A percentile compares a stretch with the other conserved stretches of the same genome.
Evolutionary conservation across 2,797 vertebrate species (phyloP).

Genomic region (Ciconia nigra): DNA sequence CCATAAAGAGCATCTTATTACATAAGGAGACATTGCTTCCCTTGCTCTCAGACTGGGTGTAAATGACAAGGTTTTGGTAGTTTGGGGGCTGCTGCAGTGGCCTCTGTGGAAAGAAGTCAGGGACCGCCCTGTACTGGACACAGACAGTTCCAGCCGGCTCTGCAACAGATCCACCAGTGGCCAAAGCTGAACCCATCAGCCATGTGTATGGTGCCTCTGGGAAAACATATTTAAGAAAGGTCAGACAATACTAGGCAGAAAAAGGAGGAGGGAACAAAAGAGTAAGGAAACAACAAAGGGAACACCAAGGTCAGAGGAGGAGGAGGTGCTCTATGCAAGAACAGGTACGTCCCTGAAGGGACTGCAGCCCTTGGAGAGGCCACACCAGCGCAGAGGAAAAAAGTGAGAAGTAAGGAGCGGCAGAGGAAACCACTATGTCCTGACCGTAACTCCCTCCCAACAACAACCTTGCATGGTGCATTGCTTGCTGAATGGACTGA

Average conservation of each 20-base stretch:
- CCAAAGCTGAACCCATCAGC: neutral
- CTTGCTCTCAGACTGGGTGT: neutral
- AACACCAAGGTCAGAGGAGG: neutral
- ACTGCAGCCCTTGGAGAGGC: neutral
- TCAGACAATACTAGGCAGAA: neutral
- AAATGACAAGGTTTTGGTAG: neutral
- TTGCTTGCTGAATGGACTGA: neutral
- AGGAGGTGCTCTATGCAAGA: neutral
- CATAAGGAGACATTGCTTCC: neutral
- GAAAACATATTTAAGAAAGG: neutral
- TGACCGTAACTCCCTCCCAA: rapidly evolving
- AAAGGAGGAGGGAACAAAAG: neutral
- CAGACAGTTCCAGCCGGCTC: neutral
- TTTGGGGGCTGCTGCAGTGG: neutral
- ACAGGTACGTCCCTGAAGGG: neutral
- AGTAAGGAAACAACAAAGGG: neutral
- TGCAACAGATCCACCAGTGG: neutral
- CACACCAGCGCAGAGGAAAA: neutral
- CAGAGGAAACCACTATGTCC: neutral
- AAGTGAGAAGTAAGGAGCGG: neutral
- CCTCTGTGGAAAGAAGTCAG: neutral
- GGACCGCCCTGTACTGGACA: too few relatives aligned
- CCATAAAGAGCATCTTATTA: neutral
- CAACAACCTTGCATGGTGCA: rapidly evolving
- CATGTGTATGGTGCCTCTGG: neutral